A percentile compares a stretch with the other conserved stretches of the same genome.
Conservation (phyloP, 2,888 invertebrate species). For the Rambutsinella grinnellia region DNA sequence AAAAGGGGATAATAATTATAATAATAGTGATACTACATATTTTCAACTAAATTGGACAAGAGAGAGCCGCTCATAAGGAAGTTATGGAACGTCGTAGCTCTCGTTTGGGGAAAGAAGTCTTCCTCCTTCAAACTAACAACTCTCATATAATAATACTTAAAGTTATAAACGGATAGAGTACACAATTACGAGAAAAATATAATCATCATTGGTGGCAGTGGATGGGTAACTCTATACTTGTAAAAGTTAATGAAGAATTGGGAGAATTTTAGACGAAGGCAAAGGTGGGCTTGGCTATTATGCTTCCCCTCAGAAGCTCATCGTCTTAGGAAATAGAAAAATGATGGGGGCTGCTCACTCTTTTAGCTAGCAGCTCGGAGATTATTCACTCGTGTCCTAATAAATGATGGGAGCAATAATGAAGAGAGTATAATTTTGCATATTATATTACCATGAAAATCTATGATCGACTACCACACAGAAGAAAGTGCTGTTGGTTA, state of each 20-base stretch:
- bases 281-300: constrained; percentile 50
- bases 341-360: constrained; percentile 3
- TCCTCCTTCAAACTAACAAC: too few species aligned
- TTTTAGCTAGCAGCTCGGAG: neutral
- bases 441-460: constrained; percentile 43
- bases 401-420: constrained; percentile 26
- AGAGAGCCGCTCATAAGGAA: too few species aligned
- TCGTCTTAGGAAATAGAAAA: neutral
- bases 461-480: too few species aligned
- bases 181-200: too few species aligned
- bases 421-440: constrained; percentile 43
- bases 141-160: too few species aligned
- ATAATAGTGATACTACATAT: constrained; percentile 52
- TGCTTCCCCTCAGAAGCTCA: neutral
- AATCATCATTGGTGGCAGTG: constrained; percentile 26
- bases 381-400: constrained; percentile 2
- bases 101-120: too few species aligned
- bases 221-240: constrained; percentile 39
- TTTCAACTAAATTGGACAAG: constrained; percentile 53
- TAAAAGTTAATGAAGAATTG: constrained; percentile 52
- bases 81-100: too few species aligned
- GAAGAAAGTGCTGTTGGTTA: too few species aligned
- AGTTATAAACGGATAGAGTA: too few species aligned
- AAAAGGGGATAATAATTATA: constrained; percentile 48
- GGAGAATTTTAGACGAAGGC: constrained; percentile 44